phyloP scores from a whole-genome alignment of 2,113 vertebrate species.

The Myodes glareolus region DNA sequence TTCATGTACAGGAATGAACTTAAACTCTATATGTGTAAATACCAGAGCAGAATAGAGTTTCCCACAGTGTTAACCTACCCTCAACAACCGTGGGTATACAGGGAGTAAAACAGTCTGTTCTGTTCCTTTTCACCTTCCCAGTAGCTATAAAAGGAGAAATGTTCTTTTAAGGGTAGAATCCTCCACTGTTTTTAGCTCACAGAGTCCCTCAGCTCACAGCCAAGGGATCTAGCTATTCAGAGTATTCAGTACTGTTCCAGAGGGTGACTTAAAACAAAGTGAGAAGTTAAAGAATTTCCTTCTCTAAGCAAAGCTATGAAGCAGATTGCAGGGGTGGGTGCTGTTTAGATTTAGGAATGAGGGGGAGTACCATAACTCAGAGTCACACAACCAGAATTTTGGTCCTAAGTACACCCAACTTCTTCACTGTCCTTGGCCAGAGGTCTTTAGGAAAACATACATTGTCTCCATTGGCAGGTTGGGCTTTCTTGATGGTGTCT shows the following conservation, averaged over 20 bases:
- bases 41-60: slow-evolving; percentile 37
- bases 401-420: neutral
- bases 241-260: slow-evolving; percentile 31
- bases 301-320: neutral
- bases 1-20: slow-evolving; percentile 34
- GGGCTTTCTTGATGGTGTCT: neutral
- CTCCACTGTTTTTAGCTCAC: neutral
- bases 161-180: slow-evolving; percentile 13
- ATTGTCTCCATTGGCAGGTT: neutral
- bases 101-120: slow-evolving; percentile 65
- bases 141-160: slow-evolving; percentile 65
- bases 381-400: neutral
- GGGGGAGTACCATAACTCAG: neutral
- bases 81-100: slow-evolving; percentile 39
- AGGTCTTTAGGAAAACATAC: neutral
- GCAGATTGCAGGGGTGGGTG: neutral
- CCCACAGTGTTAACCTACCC: slow-evolving; percentile 20
- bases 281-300: neutral
- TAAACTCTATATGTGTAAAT: slow-evolving; percentile 58
- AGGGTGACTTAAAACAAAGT: neutral
- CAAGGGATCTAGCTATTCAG: slow-evolving; percentile 25
- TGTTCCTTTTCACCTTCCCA: slow-evolving; percentile 55
- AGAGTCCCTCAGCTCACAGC: slow-evolving; percentile 24
- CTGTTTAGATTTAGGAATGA: neutral
- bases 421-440: neutral